Evolutionary conservation across 1,140 invertebrate genomes (phyloP).

Genomic region (Meloidogyne hapla): DNA sequence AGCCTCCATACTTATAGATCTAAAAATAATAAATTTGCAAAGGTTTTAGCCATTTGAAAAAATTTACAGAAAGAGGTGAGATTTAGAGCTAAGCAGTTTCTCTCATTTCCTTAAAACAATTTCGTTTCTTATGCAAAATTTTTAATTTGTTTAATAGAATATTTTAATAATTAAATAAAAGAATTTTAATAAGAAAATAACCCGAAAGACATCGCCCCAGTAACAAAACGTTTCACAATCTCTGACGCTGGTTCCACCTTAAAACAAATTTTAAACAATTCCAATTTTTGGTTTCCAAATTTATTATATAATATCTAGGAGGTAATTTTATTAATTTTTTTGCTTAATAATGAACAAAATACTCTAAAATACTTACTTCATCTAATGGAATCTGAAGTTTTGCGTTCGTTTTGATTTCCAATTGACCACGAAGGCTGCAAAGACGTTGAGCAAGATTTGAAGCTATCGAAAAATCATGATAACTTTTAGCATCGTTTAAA

Average conservation of each 20-base stretch:
- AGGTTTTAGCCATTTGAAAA: background rate
- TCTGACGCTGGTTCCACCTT: constrained; percentile 82
- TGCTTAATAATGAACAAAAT: too few species aligned
- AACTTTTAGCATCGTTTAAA: constrained; percentile 78
- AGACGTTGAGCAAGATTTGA: constrained; percentile 77
- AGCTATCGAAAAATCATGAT: constrained; percentile 82
- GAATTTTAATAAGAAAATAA: background rate
- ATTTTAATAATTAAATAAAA: background rate
- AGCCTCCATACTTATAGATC: constrained; percentile 87
- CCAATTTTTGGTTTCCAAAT: too few species aligned
- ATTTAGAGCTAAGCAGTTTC: background rate
- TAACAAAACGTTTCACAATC: constrained; percentile 84
- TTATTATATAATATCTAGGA: too few species aligned
- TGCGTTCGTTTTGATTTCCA: constrained; percentile 77
- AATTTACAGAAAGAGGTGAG: background rate
- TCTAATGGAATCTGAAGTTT: constrained; percentile 74
- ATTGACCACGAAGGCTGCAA: constrained; percentile 87
- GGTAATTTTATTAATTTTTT: too few species aligned
- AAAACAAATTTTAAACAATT: too few species aligned
- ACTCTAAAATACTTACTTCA: too few species aligned
- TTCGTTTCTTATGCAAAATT: too few species aligned
- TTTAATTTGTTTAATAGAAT: too few species aligned
- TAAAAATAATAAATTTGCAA: constrained; percentile 83
- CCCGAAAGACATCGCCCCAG: constrained; percentile 45
- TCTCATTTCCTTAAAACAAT: background rate